A percentile compares a stretch with the other conserved stretches of the same genome.
Conservation (phyloP, 2,797 vertebrate species). For the Acipenser transmontanus region DNA sequence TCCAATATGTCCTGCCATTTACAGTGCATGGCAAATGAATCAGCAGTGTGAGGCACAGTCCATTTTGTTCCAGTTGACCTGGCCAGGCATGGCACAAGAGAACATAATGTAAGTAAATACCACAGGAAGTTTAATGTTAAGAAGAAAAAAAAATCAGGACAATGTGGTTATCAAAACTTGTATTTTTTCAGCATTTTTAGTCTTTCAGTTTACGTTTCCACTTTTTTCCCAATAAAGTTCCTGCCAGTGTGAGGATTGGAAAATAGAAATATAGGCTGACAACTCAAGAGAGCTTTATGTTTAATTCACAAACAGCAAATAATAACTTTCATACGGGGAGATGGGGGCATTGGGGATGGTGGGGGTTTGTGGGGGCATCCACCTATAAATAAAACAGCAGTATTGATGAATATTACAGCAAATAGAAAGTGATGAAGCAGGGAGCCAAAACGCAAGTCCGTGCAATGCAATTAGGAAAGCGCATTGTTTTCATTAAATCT, state of each 20-base stretch:
- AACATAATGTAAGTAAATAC: too few relatives aligned
- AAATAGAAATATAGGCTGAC: constrained; percentile 54
- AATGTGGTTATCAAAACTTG: too few relatives aligned
- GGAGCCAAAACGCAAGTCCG: constrained; percentile 27
- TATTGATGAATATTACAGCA: constrained; percentile 61
- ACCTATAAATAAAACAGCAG: constrained; percentile 64
- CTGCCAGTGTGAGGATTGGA: not conserved
- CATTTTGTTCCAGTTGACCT: too few relatives aligned
- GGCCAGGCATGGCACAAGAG: too few relatives aligned
- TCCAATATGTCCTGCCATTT: too few relatives aligned
- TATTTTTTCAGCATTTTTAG: too few relatives aligned
- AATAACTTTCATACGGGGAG: constrained; percentile 54
- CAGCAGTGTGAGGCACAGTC: too few relatives aligned
- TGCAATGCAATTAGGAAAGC: constrained; percentile 22
- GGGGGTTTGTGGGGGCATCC: constrained; percentile 15
- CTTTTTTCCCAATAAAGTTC: too few relatives aligned
- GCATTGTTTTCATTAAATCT: constrained; percentile 20
- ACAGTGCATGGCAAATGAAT: too few relatives aligned
- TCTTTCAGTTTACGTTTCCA: too few relatives aligned
- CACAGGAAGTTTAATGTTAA: too few relatives aligned
- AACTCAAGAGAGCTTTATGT: constrained; percentile 61
- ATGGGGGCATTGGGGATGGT: constrained; percentile 14
- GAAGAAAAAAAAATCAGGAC: too few relatives aligned
- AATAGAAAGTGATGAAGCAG: constrained; percentile 54
- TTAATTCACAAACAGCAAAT: constrained; percentile 83